A percentile compares a stretch with the other conserved stretches of the same genome.
Evolutionary conservation across 2,113 vertebrate genomes (phyloP).

Genomic region (Cyphomyrus plagiostoma): DNA sequence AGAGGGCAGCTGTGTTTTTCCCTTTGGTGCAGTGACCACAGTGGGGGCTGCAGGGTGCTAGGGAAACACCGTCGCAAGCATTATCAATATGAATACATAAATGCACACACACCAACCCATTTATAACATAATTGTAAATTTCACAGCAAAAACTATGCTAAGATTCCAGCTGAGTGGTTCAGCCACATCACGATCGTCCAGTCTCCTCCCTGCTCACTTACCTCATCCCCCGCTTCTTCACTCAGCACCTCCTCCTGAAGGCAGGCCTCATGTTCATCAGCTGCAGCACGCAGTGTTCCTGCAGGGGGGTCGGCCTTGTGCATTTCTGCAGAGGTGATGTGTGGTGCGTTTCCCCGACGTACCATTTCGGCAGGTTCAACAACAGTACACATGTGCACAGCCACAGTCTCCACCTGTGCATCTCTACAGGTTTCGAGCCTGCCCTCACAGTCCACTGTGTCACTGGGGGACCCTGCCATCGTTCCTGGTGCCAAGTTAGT

Average conservation of each 20-base stretch:
- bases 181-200: conserved; percentile 3
- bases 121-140: not conserved
- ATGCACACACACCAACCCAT: too few relatives aligned
- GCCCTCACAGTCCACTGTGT: conserved; percentile 35
- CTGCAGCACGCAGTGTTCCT: conserved; percentile 21
- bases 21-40: not conserved
- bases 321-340: not conserved
- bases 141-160: not conserved
- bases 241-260: conserved; percentile 15
- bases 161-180: not conserved
- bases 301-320: not conserved
- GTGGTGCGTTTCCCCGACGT: conserved; percentile 28
- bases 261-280: not conserved
- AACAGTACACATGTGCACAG: not conserved
- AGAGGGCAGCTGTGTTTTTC: not conserved
- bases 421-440: conserved; percentile 14
- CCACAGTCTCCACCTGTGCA: conserved; percentile 26
- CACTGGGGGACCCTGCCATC: conserved; percentile 11
- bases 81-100: not conserved
- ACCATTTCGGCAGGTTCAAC: conserved; percentile 15
- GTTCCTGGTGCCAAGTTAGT: conserved; percentile 33
- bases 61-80: not conserved
- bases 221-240: conserved; percentile 29
- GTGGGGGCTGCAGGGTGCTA: not conserved
- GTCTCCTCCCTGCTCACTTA: not conserved